Percentiles rank a stretch among this genome's conserved stretches.
Evolutionary conservation across 2,113 vertebrate species (phyloP).

Genomic region (Hiodon tergisus): DNA sequence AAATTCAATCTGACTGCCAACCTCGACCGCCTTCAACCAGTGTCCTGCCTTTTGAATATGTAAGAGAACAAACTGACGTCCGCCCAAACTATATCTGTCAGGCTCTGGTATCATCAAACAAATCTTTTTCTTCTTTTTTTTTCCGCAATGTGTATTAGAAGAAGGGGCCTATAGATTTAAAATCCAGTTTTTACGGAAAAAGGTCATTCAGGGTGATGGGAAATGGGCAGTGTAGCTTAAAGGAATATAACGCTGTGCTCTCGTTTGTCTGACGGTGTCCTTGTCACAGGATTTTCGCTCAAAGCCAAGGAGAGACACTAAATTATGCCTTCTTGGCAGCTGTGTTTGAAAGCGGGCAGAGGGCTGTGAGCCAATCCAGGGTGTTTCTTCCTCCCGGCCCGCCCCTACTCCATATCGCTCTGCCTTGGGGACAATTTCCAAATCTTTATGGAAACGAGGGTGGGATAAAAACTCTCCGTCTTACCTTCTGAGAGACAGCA

Average conservation of each 20-base stretch:
- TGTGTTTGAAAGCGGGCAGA: neutral
- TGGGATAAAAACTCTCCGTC: too few species aligned
- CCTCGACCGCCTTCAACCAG: neutral
- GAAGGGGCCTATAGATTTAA: neutral
- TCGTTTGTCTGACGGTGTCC: neutral
- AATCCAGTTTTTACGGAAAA: neutral
- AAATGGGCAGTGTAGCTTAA: neutral
- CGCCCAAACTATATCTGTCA: neutral
- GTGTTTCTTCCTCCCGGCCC: neutral
- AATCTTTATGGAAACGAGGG: neutral
- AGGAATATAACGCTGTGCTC: neutral
- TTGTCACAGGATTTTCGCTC: neutral
- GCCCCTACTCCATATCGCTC: neutral
- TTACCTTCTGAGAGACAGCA: neutral
- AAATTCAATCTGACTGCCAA: constrained; percentile 5
- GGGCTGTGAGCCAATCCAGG: neutral
- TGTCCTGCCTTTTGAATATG: neutral
- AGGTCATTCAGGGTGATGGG: neutral
- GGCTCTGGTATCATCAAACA: neutral
- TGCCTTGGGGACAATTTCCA: neutral
- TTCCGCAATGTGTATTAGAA: neutral
- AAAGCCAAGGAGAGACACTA: neutral
- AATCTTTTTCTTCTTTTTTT: neutral
- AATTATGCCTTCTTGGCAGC: neutral
- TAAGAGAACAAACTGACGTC: neutral